Percentiles rank a stretch among this genome's conserved stretches.
Evolutionary conservation across 2,888 invertebrate genomes (phyloP).

Genomic region (Calameuta pallipes): DNA sequence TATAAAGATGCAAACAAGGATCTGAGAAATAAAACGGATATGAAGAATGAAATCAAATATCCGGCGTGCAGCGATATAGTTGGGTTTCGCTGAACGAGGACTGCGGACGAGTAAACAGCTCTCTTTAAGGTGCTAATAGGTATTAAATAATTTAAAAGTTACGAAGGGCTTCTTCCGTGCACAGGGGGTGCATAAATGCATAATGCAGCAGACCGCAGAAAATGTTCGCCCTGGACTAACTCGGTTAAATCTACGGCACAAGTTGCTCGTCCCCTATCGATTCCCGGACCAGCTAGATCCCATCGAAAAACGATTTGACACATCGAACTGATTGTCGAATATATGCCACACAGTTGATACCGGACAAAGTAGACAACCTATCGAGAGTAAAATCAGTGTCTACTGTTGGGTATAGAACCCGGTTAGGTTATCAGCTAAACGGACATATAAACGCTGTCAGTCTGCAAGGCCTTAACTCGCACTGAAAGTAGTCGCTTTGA

Average conservation of each 20-base stretch:
- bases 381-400: background rate
- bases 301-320: background rate
- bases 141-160: background rate
- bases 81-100: background rate
- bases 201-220: background rate
- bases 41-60: background rate
- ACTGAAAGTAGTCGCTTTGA: constrained; percentile 2
- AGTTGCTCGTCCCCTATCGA: background rate
- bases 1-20: background rate
- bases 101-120: background rate
- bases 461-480: background rate
- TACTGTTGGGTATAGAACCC: background rate
- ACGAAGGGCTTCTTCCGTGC: background rate
- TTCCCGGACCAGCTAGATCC: background rate
- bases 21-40: background rate
- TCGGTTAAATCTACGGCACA: background rate
- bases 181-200: background rate
- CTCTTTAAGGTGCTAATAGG: background rate
- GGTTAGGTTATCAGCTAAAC: background rate
- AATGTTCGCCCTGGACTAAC: background rate
- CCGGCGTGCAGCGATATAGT: background rate
- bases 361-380: background rate
- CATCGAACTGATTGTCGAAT: background rate
- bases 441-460: background rate
- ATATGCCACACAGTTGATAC: background rate